These are phyloP conservation scores for Baccha elongata DNA, from an alignment of 2,888 invertebrate genomes.

Conservation along the genomic window DNA sequence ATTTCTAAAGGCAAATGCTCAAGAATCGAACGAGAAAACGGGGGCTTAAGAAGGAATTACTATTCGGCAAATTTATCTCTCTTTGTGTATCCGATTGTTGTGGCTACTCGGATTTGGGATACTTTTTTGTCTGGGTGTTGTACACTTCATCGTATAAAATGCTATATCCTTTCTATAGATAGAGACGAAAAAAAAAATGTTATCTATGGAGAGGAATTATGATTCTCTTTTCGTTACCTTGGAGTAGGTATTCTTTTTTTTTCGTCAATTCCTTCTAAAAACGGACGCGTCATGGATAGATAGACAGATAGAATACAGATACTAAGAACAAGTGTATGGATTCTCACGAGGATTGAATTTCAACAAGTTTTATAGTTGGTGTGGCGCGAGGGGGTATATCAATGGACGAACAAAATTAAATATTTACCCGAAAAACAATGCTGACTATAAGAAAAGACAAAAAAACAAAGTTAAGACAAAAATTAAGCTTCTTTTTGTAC, in stretches of 20 bases:
- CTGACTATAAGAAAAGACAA: conserved; percentile 44
- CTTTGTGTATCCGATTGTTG: conserved; percentile 46
- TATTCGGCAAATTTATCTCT: conserved; percentile 48
- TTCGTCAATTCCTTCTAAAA: conserved; percentile 43
- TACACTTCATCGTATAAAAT: conserved; percentile 49
- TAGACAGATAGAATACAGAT: conserved; percentile 37
- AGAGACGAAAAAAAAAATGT: background rate
- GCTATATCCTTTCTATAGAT: background rate
- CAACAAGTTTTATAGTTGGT: conserved; percentile 75
- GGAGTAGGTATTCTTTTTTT: conserved; percentile 40
- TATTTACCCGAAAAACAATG: conserved; percentile 69
- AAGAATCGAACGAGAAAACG: conserved; percentile 44
- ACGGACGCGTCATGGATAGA: conserved; percentile 7
- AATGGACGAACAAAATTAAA: conserved; percentile 73
- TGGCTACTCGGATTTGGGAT: conserved; percentile 21
- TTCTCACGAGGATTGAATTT: conserved; percentile 81
- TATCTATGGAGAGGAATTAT: conserved; percentile 52
- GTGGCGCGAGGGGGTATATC: conserved; percentile 50
- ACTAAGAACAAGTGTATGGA: conserved; percentile 77
- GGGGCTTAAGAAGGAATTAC: conserved; percentile 49
- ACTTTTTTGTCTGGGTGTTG: conserved; percentile 35
- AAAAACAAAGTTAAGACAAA: conserved; percentile 62
- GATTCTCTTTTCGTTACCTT: conserved; percentile 60
- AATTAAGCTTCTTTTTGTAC: conserved; percentile 57
- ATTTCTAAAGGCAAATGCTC: conserved; percentile 20